Percentiles rank a stretch among this genome's conserved stretches.
These are phyloP conservation scores for Ladona fulva DNA, from an alignment of 1,140 invertebrate genomes.

Conservation along the genomic window DNA sequence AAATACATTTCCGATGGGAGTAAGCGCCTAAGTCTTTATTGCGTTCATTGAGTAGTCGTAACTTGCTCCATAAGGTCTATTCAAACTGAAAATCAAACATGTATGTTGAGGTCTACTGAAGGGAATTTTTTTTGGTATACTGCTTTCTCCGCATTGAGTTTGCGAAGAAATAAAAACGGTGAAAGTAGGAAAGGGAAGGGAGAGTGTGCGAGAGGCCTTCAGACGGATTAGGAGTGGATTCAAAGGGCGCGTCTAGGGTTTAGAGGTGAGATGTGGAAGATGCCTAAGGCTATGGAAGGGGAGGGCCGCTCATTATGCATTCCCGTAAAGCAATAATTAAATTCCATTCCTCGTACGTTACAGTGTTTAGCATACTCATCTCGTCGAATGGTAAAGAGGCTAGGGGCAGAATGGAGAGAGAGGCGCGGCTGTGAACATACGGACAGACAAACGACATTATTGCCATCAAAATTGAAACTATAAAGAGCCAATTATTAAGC, in stretches of 20 bases:
- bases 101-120: too few relatives aligned
- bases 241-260: not conserved
- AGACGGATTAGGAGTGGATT: not conserved
- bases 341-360: slow-evolving; percentile 4
- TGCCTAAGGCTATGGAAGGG: not conserved
- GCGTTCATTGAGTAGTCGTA: too few relatives aligned
- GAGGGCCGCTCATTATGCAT: not conserved
- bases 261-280: not conserved
- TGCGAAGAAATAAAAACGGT: too few relatives aligned
- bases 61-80: too few relatives aligned
- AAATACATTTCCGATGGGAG: too few relatives aligned
- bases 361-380: slow-evolving; percentile 9
- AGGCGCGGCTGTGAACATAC: not conserved
- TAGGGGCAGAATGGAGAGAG: not conserved
- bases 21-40: too few relatives aligned
- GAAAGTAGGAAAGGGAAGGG: not conserved
- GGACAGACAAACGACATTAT: too few relatives aligned
- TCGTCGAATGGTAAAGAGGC: not conserved
- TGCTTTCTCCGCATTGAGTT: too few relatives aligned
- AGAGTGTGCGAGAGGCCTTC: not conserved
- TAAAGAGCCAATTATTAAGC: too few relatives aligned
- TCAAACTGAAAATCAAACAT: too few relatives aligned
- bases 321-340: slow-evolving; percentile 10
- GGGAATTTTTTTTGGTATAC: too few relatives aligned
- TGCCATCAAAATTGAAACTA: too few relatives aligned